A percentile compares a stretch with the other conserved stretches of the same genome.
phyloP scores from a whole-genome alignment of 23 tunicate species.

The Botrylloides violaceus region DNA sequence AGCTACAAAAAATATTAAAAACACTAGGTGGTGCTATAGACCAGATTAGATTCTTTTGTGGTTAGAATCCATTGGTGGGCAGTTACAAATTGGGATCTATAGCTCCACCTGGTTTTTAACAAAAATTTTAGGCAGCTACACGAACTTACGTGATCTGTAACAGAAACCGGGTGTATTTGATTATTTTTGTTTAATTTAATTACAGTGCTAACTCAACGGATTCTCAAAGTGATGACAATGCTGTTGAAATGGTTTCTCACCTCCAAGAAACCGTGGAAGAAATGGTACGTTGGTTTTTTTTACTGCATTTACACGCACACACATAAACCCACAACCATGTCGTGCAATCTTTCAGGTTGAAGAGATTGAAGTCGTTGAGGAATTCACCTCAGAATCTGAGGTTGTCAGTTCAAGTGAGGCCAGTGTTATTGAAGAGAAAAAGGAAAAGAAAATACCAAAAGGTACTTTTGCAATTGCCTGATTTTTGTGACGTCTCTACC shows the following conservation, averaged over 20 bases:
- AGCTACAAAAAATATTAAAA: too few relatives aligned
- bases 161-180: too few relatives aligned
- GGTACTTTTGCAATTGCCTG: too few relatives aligned
- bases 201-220: neutral
- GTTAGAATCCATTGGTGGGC: too few relatives aligned
- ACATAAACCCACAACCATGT: neutral
- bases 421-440: neutral
- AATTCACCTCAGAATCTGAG: conserved; percentile 12
- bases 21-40: too few relatives aligned
- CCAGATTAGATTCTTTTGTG: too few relatives aligned
- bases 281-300: neutral
- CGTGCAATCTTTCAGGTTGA: conserved; percentile 21
- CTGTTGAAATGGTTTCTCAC: neutral
- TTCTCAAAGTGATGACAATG: neutral
- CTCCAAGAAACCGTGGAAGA: neutral
- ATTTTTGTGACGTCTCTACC: too few relatives aligned
- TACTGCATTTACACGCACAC: neutral
- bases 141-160: too few relatives aligned
- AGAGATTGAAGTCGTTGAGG: conserved; percentile 46
- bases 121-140: too few relatives aligned
- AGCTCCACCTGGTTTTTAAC: too few relatives aligned
- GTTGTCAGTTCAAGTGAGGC: neutral
- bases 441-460: neutral
- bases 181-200: too few relatives aligned
- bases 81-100: too few relatives aligned